Evolutionary conservation across 1,140 invertebrate genomes (phyloP), one percentile per base, ranked within the genome.

Genomic region (Drosophila arawakana): DNA sequence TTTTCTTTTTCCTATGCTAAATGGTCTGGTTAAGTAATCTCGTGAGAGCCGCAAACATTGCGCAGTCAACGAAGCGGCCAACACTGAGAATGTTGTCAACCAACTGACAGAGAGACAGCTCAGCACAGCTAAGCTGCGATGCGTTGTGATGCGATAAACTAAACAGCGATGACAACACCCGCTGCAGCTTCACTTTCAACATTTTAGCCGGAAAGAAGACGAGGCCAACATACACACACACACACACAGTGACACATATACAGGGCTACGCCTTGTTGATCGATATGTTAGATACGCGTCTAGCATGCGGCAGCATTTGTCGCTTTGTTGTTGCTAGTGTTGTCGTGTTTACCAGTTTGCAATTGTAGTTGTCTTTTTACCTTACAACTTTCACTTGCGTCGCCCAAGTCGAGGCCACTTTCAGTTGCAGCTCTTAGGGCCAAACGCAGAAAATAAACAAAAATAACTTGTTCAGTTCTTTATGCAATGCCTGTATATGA

Each of bases 11-110:
- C 78, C 78, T 83, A 83, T 89, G 84, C 83, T 88, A 88, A 88
- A 88, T 88, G 84, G 83, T 76, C 83, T 80, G 80, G 88, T 90
- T 90, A 91, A 83, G 88, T 90, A 90, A 90, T 91, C 86, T 78
- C 78, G 81, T 89, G 85, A 89, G 84, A 89, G 84, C 73, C 75
- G 84, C 81, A 89, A 89, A 89, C 84, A 89, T 84, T 90, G 84
- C 84, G 85, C 80, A 88, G 80, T 74, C 83, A 78, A 57, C 65
- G 68, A 62, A 60, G 44, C 74, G 65, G 18, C 76, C 46, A 75
- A 50, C 66, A 63, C 50, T 73, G 85, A 91, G 88, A 91, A 91
- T 91, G 81, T 81, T 91, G 86, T 86, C 76, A 86, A 80, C 81
- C 39, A 41, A 76, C 59, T 62, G 68, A 55, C 50, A 25, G 21